Conservation (phyloP, 2,888 invertebrate species). For the Aspidapion aeneum region DNA sequence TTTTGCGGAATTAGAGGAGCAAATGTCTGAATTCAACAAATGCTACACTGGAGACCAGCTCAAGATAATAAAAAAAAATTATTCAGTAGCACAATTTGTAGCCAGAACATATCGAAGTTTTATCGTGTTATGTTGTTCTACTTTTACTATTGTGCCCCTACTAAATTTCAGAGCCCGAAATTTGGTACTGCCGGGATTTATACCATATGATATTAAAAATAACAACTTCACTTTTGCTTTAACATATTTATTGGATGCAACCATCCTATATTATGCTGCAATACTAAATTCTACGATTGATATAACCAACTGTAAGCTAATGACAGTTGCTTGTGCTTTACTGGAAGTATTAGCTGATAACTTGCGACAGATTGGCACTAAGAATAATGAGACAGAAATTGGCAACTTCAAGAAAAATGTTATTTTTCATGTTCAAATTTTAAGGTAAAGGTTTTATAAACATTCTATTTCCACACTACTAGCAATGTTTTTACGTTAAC, state of each 20-base stretch:
- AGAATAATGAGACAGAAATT: not conserved
- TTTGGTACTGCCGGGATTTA: constrained; percentile 1
- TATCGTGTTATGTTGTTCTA: not conserved
- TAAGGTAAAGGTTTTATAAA: constrained; percentile 14
- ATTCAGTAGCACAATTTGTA: not conserved
- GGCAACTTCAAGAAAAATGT: constrained; percentile 6
- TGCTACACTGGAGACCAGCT: not conserved
- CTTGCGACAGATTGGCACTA: constrained; percentile 3
- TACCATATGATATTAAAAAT: no score
- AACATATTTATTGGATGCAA: constrained; percentile 7
- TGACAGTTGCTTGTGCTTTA: constrained; percentile 8
- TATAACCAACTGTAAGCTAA: constrained; percentile 5
- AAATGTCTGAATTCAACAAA: not conserved
- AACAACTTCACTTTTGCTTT: not conserved
- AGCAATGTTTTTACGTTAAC: no score
- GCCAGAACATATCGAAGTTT: not conserved
- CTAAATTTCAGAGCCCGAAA: not conserved
- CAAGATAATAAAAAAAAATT: not conserved
- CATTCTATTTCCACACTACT: no score
- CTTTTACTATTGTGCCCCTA: not conserved
- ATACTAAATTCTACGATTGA: constrained; percentile 9
- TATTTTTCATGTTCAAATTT: constrained; percentile 9
- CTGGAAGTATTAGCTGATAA: constrained; percentile 8
- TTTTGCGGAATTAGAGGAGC: not conserved
- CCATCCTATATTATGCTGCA: not conserved